phyloP scores from a whole-genome alignment of 2,113 vertebrate genomes.

The Deroptyus accipitrinus region DNA sequence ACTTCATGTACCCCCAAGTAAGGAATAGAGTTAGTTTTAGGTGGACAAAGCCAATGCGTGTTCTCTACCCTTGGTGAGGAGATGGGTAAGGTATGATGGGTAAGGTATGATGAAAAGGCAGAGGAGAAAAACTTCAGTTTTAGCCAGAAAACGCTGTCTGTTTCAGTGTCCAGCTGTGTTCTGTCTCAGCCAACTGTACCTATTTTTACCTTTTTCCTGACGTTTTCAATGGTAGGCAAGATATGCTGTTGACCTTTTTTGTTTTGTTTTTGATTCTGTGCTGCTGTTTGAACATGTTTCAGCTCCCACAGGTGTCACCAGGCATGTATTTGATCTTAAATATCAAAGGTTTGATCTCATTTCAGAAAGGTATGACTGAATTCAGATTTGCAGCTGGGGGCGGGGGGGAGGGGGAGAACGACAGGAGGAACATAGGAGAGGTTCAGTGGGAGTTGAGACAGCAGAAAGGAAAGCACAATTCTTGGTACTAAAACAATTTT shows the following conservation, averaged over 20 bases:
- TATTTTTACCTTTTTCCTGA: neutral
- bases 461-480: neutral
- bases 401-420: too few species aligned
- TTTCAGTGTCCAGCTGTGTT: neutral
- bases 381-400: neutral
- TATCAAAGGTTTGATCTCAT: neutral
- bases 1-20: neutral
- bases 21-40: neutral
- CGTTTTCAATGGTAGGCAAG: neutral
- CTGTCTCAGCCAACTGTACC: neutral
- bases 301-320: neutral
- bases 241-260: neutral
- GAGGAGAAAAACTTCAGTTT: neutral
- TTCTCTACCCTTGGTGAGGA: neutral
- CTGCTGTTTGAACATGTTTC: neutral
- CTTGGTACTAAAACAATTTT: neutral
- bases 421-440: neutral
- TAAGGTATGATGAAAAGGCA: neutral
- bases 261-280: neutral
- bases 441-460: neutral
- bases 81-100: neutral
- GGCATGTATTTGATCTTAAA: neutral
- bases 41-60: neutral
- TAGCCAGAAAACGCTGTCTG: neutral
- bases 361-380: neutral